Base-by-base conservation (phyloP, 1,140 invertebrate genomes). In the Aphidius ervi region DNA sequence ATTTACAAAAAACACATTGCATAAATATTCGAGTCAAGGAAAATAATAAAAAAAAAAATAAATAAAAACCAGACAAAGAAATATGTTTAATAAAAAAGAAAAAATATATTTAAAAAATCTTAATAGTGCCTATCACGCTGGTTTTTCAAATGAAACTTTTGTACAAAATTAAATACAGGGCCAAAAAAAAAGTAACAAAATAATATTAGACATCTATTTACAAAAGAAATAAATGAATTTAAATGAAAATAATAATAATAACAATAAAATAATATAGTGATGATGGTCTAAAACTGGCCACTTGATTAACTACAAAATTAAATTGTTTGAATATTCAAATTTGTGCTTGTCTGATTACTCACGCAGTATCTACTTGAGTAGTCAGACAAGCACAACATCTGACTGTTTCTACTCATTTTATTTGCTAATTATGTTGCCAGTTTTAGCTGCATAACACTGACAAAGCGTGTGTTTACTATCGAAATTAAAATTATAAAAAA, bases 151-250 rank as follows among this genome's bases (percentile, higher is more conserved):
- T 62, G 63, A 69, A 76, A 75, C 70, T 56, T 66, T 73, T 73
- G 76, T 78, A 78, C 76, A 78, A 77, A 78, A 74, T 78, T 74
- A 63, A 73, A 73, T 76, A 74, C 75, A 78, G 75, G 74, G 74
- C 74, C 69, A 70, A 63, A 55, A 56, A 65, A 57, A 68, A 68
- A 68, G 63, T 52, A 65, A 65, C 63, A 70, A 67, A 69, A 57
- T 62, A 58, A 68, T 66, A 65, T 71, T 71, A 72, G 66, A 69
- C 63, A 67, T 67, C 53, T 70, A 71, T 72, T 69, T 70, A 70
- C 63, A 67, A 61, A 55, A 49, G 46, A 52, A 39, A 59, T 55
- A 39, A 58, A 60, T 40, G 47, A 16, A 58, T 56, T 9, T 49
- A 61, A 46, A 53, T 3, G 43, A 56, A 54, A 5, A 53, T 61